These are phyloP conservation scores for Rhogogaster chlorosoma DNA, from an alignment of 2,888 invertebrate genomes.

Conservation along the genomic window DNA sequence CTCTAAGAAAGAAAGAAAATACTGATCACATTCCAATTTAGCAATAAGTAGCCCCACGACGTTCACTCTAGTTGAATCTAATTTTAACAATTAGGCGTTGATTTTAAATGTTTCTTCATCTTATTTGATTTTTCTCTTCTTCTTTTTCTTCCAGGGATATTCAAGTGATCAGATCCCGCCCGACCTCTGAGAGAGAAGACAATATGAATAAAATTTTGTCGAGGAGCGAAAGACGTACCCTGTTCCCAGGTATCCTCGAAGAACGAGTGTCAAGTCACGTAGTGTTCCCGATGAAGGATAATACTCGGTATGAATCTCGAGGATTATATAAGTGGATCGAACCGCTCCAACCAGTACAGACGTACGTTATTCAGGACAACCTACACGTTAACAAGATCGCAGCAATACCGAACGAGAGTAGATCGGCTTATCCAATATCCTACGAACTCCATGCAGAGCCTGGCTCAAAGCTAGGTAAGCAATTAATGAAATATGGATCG, in stretches of 20 bases:
- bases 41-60: background rate
- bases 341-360: conserved; percentile 82
- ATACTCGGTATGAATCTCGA: conserved; percentile 61
- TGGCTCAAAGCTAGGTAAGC: conserved; percentile 68
- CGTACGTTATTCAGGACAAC: conserved; percentile 86
- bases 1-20: background rate
- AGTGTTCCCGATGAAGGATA: conserved; percentile 76
- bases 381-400: conserved; percentile 85
- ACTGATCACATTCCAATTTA: background rate
- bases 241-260: conserved; percentile 85
- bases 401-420: conserved; percentile 81
- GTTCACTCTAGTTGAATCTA: background rate
- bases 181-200: conserved; percentile 79
- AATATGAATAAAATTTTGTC: conserved; percentile 80
- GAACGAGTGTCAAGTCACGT: conserved; percentile 84
- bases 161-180: conserved; percentile 78
- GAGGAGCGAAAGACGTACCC: conserved; percentile 82
- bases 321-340: too few relatives aligned
- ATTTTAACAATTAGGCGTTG: background rate
- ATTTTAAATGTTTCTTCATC: background rate
- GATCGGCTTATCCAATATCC: conserved; percentile 81
- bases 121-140: conserved; percentile 56
- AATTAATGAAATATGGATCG: background rate
- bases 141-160: conserved; percentile 82
- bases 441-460: conserved; percentile 81